Conservation (phyloP, 1,140 invertebrate genomes). For the Eupeodes corollae region DNA sequence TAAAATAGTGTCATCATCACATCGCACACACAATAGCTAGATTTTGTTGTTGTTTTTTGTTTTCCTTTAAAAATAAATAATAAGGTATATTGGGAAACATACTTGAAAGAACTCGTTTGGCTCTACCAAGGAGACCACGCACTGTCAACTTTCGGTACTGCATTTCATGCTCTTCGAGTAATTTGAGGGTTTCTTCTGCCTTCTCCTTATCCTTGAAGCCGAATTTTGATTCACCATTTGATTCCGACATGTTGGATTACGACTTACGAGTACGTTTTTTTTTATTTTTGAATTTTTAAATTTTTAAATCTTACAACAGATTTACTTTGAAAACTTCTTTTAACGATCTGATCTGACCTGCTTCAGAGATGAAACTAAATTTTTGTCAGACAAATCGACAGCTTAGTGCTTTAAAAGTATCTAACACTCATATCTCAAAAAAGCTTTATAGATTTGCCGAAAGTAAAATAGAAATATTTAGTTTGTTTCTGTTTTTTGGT, state of each 20-base stretch:
- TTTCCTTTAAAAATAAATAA: not conserved
- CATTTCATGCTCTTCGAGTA: conserved; percentile 48
- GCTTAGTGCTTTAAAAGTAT: too few relatives aligned
- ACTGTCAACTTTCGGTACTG: conserved; percentile 53
- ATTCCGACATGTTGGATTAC: conserved; percentile 25
- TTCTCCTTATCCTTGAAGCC: conserved; percentile 60
- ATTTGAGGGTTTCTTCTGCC: conserved; percentile 48
- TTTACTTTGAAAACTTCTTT: too few relatives aligned
- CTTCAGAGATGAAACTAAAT: too few relatives aligned
- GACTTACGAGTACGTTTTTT: conserved; percentile 14
- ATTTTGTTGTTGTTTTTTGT: too few relatives aligned
- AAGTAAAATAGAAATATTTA: too few relatives aligned
- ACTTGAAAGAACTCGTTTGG: conserved; percentile 51
- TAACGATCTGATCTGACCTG: too few relatives aligned
- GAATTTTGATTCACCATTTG: conserved; percentile 44
- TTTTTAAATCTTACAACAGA: too few relatives aligned
- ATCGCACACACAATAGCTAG: not conserved
- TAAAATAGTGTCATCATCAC: not conserved
- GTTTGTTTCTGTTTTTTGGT: too few relatives aligned
- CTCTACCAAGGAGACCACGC: conserved; percentile 49
- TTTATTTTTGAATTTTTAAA: too few relatives aligned
- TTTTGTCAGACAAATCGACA: too few relatives aligned
- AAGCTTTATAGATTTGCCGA: too few relatives aligned
- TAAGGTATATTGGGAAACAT: conserved; percentile 26
- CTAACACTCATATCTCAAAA: too few relatives aligned